Base-by-base conservation (phyloP, 2,888 invertebrate species). In the Tetramorium bicarinatum region DNA sequence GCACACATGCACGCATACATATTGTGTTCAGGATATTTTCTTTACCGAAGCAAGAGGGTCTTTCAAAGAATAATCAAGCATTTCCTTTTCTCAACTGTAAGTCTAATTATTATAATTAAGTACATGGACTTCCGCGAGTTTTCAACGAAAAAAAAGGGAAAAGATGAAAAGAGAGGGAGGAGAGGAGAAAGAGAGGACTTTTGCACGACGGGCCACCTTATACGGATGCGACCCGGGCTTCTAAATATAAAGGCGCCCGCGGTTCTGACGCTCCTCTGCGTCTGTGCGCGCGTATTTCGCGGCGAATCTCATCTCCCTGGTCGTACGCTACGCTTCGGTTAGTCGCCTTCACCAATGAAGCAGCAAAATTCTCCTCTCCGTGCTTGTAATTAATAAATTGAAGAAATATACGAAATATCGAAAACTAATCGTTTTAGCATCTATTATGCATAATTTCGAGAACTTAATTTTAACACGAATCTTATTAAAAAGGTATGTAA, bases 171-270 rank as follows among this genome's bases (percentile, higher is more conserved):
- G 34, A 74, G 59, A 75, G 34, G 64, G 54, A 83, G 79, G 72
- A 83, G 52, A 47, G 83, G 81, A 80, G 80, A 87, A 59, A 82
- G 87, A 86, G 86, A 87, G 89, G 85, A 88, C 87, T 91, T 89
- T 89, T 91, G 90, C 90, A 89, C 91, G 91, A 92, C 92, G 91
- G 91, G 93, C 91, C 92, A 93, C 94, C 95, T 93, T 94, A 94
- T 95, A 94, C 94, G 94, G 94, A 92, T 93, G 92, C 94, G 92
- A 93, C 94, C 94, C 94, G 93, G 94, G 93, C 93, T 90, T 94
- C 95, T 95, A 95, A 95, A 95, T 95, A 94, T 95, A 95, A 94
- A 94, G 93, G 93, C 93, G 93, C 92, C 93, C 92, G 91, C 85
- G 92, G 91, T 91, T 88, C 91, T 91, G 91, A 92, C 87, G 90